phyloP scores from a whole-genome alignment of 2,797 vertebrate species.

The Champsocephalus gunnari region DNA sequence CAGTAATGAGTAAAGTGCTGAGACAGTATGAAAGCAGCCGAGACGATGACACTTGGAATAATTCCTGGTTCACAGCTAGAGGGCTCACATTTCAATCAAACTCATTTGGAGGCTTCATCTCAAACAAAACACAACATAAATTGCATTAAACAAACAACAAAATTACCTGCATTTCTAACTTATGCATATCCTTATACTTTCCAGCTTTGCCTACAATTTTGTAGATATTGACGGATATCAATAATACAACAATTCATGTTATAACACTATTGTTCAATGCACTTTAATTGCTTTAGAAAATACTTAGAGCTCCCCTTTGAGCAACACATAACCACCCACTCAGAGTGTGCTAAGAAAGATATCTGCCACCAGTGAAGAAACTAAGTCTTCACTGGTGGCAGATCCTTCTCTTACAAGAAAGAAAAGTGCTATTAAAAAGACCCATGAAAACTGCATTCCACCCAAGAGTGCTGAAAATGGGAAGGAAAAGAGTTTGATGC shows the following conservation, averaged over 20 bases:
- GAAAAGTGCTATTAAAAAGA: slow-evolving; percentile 55
- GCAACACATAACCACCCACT: slow-evolving; percentile 50
- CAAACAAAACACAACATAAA: background rate
- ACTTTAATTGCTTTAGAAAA: slow-evolving; percentile 54
- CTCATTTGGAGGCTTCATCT: slow-evolving; percentile 13
- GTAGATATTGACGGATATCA: background rate
- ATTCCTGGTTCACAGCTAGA: slow-evolving; percentile 46
- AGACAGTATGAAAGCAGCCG: slow-evolving; percentile 33
- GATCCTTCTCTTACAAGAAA: slow-evolving; percentile 37
- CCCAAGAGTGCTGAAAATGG: slow-evolving; percentile 67
- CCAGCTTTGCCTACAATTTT: background rate
- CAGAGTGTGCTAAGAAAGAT: slow-evolving; percentile 46
- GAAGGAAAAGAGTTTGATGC: slow-evolving; percentile 65
- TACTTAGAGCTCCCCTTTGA: slow-evolving; percentile 34
- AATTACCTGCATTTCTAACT: background rate
- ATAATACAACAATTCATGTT: background rate
- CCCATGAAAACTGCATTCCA: slow-evolving; percentile 65
- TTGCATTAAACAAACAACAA: background rate
- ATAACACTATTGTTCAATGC: slow-evolving; percentile 28
- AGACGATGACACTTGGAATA: slow-evolving; percentile 32
- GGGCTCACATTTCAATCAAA: slow-evolving; percentile 16
- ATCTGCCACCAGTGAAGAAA: slow-evolving; percentile 41
- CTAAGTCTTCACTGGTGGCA: slow-evolving; percentile 26
- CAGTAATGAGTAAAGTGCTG: slow-evolving; percentile 42
- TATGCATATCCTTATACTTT: background rate